A percentile compares a stretch with the other conserved stretches of the same genome.
phyloP scores from a whole-genome alignment of 1,140 invertebrate species.

The Bombus difficillimus region DNA sequence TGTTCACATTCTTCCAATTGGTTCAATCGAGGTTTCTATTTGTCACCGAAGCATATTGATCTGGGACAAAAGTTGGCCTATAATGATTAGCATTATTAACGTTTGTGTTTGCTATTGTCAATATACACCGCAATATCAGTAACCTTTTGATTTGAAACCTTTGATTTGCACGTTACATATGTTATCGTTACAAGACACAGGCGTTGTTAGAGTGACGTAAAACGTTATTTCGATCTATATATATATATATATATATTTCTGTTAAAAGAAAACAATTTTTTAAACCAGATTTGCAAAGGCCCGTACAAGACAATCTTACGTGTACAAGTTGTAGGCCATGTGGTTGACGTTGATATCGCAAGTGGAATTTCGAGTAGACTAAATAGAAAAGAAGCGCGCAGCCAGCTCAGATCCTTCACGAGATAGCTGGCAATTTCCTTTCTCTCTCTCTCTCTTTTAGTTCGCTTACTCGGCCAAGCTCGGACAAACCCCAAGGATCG shows the following conservation, averaged over 20 bases:
- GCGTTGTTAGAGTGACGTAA: too few relatives aligned
- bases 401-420: background rate
- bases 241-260: background rate
- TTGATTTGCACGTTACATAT: background rate
- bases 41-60: background rate
- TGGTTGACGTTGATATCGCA: background rate
- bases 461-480: background rate
- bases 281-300: background rate
- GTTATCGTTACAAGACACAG: background rate
- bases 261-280: background rate
- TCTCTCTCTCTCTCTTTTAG: background rate
- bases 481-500: background rate
- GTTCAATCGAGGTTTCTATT: slow-evolving; percentile 9
- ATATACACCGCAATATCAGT: background rate
- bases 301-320: background rate
- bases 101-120: background rate
- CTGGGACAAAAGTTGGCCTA: background rate
- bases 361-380: background rate
- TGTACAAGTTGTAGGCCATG: background rate
- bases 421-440: background rate
- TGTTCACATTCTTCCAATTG: too few relatives aligned
- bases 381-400: background rate
- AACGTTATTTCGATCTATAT: background rate
- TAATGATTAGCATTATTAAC: background rate
- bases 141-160: background rate